Conservation (phyloP, 2,888 invertebrate genomes). For the Pollenia angustigena region DNA sequence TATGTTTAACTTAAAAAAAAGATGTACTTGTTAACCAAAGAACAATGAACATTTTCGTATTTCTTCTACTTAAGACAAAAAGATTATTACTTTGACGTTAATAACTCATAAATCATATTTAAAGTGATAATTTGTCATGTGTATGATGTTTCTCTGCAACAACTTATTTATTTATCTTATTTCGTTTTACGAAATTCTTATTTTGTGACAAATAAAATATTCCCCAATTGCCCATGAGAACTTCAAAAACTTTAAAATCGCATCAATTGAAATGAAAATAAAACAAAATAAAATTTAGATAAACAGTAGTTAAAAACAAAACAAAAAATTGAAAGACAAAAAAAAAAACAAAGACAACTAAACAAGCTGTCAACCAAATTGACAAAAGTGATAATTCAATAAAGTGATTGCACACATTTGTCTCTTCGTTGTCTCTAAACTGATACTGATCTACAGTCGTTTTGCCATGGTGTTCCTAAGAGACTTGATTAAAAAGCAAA, state of each 20-base stretch:
- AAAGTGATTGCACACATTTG: constrained; percentile 82
- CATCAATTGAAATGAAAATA: constrained; percentile 63
- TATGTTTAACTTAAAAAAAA: too few relatives aligned
- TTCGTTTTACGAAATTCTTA: constrained; percentile 51
- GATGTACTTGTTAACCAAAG: neutral
- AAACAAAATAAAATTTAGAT: constrained; percentile 5
- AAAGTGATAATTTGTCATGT: constrained; percentile 30
- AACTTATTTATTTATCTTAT: neutral
- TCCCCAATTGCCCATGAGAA: constrained; percentile 62
- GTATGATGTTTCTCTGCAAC: constrained; percentile 1
- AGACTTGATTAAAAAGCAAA: constrained; percentile 49
- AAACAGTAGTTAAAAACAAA: constrained; percentile 31
- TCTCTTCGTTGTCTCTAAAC: constrained; percentile 76
- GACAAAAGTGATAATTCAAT: constrained; percentile 75
- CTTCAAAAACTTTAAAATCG: constrained; percentile 64
- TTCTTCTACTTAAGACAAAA: neutral
- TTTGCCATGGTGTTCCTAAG: constrained; percentile 18
- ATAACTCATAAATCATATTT: neutral
- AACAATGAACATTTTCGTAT: constrained; percentile 8
- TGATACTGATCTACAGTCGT: constrained; percentile 78
- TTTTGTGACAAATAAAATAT: constrained; percentile 35
- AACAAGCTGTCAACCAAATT: constrained; percentile 74
- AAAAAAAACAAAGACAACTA: constrained; percentile 39
- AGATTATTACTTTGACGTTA: neutral
- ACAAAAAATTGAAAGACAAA: constrained; percentile 7